phyloP scores from a whole-genome alignment of 2,888 invertebrate species.

The Campoplex nolae region DNA sequence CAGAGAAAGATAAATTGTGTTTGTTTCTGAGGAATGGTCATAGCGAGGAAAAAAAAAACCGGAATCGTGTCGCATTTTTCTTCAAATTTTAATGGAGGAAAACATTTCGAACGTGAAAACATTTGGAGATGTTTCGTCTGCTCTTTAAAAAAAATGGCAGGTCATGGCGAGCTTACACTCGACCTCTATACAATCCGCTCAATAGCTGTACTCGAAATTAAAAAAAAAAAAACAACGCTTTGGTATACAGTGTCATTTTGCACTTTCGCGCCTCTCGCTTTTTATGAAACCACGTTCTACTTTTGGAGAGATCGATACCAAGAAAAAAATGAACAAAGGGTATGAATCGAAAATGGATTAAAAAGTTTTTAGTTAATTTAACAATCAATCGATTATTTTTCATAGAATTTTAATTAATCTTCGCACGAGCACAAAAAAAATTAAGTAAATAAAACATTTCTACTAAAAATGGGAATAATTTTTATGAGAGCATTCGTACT shows the following conservation, averaged over 20 bases:
- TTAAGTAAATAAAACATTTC: too few species aligned
- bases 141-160: constrained; percentile 40
- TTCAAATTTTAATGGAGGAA: neutral
- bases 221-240: constrained; percentile 39
- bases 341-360: neutral
- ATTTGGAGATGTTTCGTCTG: constrained; percentile 25
- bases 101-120: constrained; percentile 29
- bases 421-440: neutral
- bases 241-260: constrained; percentile 18
- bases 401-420: neutral
- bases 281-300: constrained; percentile 17
- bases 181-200: constrained; percentile 76
- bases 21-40: constrained; percentile 61
- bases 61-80: neutral
- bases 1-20: too few species aligned
- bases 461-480: neutral
- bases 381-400: neutral
- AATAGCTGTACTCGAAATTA: constrained; percentile 67
- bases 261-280: constrained; percentile 13
- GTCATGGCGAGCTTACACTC: constrained; percentile 70
- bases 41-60: too few species aligned
- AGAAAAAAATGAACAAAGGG: neutral
- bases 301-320: constrained; percentile 11
- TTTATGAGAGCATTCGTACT: too few species aligned
- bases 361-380: neutral